Conservation (phyloP, 35 echinoderm and acorn worm genomes). For the Anneissia japonica region DNA sequence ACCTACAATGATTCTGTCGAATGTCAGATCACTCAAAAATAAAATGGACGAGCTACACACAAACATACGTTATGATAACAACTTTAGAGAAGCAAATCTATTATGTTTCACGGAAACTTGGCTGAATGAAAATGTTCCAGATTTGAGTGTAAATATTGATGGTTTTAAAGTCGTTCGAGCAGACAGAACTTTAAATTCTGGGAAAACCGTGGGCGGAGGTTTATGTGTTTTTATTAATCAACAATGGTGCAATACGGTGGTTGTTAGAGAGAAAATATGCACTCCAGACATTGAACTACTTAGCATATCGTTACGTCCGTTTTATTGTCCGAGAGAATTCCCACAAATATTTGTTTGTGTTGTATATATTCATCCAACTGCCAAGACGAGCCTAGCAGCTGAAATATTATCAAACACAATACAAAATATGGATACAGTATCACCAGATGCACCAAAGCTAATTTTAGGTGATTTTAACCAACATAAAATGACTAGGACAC, state of each 20-base stretch:
- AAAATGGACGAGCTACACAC: too few relatives aligned
- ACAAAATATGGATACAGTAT: background rate
- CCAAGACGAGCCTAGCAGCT: background rate
- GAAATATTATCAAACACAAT: background rate
- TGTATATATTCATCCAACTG: constrained; percentile 5
- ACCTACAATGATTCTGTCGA: too few relatives aligned
- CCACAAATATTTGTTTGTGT: constrained; percentile 25
- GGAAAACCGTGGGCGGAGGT: constrained; percentile 27
- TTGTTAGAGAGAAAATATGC: constrained; percentile 22
- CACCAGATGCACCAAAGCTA: too few relatives aligned
- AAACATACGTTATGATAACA: too few relatives aligned
- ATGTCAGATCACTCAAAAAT: too few relatives aligned
- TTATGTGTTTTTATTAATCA: constrained; percentile 45
- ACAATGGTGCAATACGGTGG: constrained; percentile 33
- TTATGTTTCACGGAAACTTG: constrained; percentile 45
- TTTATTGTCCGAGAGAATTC: constrained; percentile 35
- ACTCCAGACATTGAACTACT: constrained; percentile 46
- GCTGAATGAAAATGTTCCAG: constrained; percentile 18
- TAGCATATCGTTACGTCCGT: constrained; percentile 30
- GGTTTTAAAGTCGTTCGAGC: constrained; percentile 1
- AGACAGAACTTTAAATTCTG: constrained; percentile 5
- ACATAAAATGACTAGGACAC: too few relatives aligned
- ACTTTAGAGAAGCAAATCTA: too few relatives aligned
- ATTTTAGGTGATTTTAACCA: too few relatives aligned
- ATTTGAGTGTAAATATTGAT: constrained; percentile 1